Base-by-base conservation (phyloP, 1,140 invertebrate genomes). In the Andrena cerasifolii region DNA sequence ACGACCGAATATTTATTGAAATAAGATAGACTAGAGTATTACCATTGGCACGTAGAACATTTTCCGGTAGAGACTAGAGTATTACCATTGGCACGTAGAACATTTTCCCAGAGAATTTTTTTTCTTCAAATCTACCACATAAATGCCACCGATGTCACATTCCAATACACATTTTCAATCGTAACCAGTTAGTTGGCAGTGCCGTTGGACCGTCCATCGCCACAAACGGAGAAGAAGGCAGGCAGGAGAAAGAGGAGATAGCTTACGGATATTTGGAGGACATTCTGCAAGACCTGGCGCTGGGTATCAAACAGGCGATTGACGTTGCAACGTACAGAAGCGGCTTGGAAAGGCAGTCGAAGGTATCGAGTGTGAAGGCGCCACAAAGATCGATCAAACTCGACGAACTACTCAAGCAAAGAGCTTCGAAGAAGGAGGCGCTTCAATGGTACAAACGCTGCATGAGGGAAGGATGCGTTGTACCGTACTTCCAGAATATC, bases 381-480 rank as follows among this genome's bases (percentile, higher is more conserved):
- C 45, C 31, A 45, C 59, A 36, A 31, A 73, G 40, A 56, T 80
- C 79, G 14, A 76, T 24, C 36, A 71, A 58, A 43, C 31, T 83
- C 43, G 54, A 53, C 10, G 58, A 79, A 58, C 58, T 81, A 24
- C 59, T 78, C 18, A 47, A 16, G 53, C 65, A 78, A 49, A 82
- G 61, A 24, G 16, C 14, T 8, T 3, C 45, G 24, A 75, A 62
- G 40, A 74, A 71, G 33, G 58, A 84, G n/a, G 68, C 68, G 18
- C 67, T 87, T 26, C 62, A 85, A 21, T 86, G 86, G 82, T 88
- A 88, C 78, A 81, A 83, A 71, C 73, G 66, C 45, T 88, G 86
- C 82, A 75, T 78, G 28, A 87, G 75, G 45, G 75, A 86, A 18
- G 62, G 72, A 21, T 82, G 79, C 54, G 79, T 86, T 40, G 24